phyloP scores from a whole-genome alignment of 2,113 vertebrate genomes.

The Proteles cristata region DNA sequence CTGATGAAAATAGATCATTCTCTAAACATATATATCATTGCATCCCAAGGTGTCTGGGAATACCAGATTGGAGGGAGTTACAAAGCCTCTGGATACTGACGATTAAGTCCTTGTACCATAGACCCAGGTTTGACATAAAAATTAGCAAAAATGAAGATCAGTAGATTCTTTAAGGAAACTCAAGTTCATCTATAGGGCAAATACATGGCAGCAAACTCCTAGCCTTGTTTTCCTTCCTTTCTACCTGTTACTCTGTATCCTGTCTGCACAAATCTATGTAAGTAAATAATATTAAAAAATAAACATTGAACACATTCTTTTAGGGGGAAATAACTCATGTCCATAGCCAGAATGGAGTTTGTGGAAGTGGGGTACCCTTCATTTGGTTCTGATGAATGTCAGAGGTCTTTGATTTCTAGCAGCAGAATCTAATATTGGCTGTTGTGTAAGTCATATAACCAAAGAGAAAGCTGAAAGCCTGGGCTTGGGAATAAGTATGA shows the following conservation, averaged over 20 bases:
- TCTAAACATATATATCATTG: background rate
- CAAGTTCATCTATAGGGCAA: background rate
- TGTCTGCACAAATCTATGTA: background rate
- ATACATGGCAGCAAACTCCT: background rate
- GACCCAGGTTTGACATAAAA: background rate
- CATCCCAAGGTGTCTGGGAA: background rate
- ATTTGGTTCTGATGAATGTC: background rate
- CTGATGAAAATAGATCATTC: background rate
- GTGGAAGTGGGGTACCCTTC: background rate
- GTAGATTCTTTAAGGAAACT: background rate
- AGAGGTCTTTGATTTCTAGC: background rate
- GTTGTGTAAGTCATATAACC: background rate
- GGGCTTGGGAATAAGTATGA: background rate
- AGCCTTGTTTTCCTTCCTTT: background rate
- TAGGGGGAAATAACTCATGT: background rate
- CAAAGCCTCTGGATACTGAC: background rate
- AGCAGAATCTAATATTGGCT: background rate
- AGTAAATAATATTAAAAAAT: background rate
- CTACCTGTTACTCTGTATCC: background rate
- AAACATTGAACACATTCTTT: background rate
- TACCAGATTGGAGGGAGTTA: background rate
- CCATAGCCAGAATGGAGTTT: background rate
- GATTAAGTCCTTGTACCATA: background rate
- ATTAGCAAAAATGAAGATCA: background rate
- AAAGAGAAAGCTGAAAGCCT: background rate